A percentile compares a stretch with the other conserved stretches of the same genome.
These are phyloP conservation scores for Diadegma fenestrale DNA, from an alignment of 2,888 invertebrate genomes.

Conservation along the genomic window DNA sequence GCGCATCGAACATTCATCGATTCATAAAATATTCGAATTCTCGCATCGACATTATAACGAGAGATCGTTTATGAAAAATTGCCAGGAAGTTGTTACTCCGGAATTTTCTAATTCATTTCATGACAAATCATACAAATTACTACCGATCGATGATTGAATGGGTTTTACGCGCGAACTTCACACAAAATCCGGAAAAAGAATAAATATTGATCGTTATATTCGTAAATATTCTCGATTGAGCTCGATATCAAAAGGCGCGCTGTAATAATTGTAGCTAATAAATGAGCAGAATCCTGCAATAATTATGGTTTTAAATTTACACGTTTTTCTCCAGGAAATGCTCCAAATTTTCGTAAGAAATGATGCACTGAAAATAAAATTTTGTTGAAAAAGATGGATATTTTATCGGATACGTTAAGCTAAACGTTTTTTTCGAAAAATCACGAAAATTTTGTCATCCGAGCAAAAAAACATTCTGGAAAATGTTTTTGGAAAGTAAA, in stretches of 20 bases:
- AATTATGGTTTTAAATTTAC: neutral
- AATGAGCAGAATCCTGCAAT: no score
- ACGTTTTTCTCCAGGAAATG: neutral
- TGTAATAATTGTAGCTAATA: neutral
- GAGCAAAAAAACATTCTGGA: no score
- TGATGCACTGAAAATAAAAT: no score
- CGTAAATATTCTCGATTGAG: neutral
- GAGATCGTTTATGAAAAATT: slow-evolving; percentile 11
- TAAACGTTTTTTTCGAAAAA: no score
- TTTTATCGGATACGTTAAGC: no score
- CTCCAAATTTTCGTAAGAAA: neutral
- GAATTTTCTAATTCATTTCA: slow-evolving; percentile 7
- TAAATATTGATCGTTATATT: neutral
- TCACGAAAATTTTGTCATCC: no score
- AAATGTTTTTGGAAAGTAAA: no score
- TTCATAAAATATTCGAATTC: neutral
- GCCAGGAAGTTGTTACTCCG: neutral
- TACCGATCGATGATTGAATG: neutral
- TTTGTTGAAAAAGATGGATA: no score
- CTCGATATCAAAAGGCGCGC: neutral
- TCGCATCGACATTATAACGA: neutral
- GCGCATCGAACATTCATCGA: neutral
- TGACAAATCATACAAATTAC: neutral
- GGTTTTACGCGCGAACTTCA: neutral
- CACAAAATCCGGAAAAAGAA: neutral